A percentile compares a stretch with the other conserved stretches of the same genome.
phyloP scores from a whole-genome alignment of 2,797 vertebrate species.

The Spheniscus humboldti region DNA sequence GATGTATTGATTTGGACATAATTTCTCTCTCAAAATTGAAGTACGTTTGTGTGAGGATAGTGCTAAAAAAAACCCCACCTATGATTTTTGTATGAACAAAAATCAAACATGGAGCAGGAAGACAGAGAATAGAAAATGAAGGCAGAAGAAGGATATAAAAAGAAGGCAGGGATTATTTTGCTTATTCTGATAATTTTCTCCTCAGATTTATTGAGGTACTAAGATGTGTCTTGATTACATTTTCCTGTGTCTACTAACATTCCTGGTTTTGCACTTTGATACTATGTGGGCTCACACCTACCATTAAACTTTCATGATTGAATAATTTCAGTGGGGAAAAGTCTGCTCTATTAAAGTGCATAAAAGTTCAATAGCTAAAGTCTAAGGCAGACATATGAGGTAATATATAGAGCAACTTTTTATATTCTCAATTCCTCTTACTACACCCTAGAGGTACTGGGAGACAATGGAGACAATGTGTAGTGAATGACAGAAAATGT shows the following conservation, averaged over 20 bases:
- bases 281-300: neutral
- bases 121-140: neutral
- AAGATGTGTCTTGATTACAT: neutral
- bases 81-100: neutral
- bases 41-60: neutral
- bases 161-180: neutral
- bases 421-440: conserved; percentile 14
- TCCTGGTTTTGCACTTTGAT: neutral
- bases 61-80: neutral
- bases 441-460: neutral
- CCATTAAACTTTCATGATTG: conserved; percentile 3
- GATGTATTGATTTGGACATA: neutral
- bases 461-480: conserved; percentile 26
- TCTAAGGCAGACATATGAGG: conserved; percentile 34
- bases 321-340: conserved; percentile 29
- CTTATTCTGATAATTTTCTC: neutral
- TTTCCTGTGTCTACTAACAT: neutral
- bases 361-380: neutral
- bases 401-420: conserved; percentile 48
- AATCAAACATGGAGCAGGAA: neutral
- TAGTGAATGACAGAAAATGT: conserved; percentile 34
- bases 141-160: neutral
- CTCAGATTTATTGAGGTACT: neutral
- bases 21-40: neutral
- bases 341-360: neutral